phyloP scores from a whole-genome alignment of 2,113 vertebrate species.

The Athene cunicularia region DNA sequence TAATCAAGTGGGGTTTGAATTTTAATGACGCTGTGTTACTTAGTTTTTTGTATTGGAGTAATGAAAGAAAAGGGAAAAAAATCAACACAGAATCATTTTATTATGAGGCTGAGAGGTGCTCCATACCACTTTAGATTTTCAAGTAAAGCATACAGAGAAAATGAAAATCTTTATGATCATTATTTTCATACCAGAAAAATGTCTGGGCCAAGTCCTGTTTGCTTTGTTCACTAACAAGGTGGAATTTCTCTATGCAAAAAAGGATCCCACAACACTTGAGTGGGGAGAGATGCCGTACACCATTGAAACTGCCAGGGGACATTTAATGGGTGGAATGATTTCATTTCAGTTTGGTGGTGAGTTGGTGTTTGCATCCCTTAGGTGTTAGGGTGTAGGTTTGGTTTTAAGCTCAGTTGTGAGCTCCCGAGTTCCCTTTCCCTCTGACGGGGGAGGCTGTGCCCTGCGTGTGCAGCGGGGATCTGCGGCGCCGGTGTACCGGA shows the following conservation, averaged over 20 bases:
- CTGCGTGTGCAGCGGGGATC: accelerated
- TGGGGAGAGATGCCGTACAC: accelerated
- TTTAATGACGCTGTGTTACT: not conserved
- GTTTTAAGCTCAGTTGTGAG: not conserved
- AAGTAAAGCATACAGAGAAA: not conserved
- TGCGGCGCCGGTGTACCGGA: not conserved
- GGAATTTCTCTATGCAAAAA: not conserved
- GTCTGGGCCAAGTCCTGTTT: not conserved
- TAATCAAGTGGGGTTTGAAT: constrained; percentile 34
- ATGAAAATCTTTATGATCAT: not conserved
- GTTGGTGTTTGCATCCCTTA: not conserved
- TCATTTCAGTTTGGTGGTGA: not conserved
- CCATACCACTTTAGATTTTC: not conserved
- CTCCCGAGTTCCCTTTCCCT: not conserved
- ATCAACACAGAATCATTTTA: not conserved
- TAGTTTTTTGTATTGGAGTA: constrained; percentile 19
- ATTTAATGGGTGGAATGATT: not conserved
- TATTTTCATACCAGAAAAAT: not conserved
- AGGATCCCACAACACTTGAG: not conserved
- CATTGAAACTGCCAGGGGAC: not conserved
- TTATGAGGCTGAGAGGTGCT: not conserved
- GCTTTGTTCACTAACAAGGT: not conserved
- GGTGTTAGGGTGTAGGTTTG: not conserved
- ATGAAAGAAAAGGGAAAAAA: constrained; percentile 3
- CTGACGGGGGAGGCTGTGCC: not conserved